Evolutionary conservation across 2,113 vertebrate genomes (phyloP).

Genomic region (Microcebus ravelobensis): DNA sequence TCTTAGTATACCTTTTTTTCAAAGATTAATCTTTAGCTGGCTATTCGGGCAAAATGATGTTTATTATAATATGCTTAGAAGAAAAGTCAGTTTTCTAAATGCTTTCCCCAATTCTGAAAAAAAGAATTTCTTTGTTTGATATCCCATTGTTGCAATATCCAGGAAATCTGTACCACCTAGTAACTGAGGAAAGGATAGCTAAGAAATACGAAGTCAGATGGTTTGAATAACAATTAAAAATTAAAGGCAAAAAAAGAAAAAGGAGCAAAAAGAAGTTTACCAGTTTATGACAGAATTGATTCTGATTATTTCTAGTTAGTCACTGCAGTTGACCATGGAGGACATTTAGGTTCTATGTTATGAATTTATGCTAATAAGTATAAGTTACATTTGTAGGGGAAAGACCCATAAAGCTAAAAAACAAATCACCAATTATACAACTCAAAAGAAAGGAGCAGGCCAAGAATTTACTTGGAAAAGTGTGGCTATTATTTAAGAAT

Average conservation of each 20-base stretch:
- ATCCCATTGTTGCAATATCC: not conserved
- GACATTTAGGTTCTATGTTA: not conserved
- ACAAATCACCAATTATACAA: not conserved
- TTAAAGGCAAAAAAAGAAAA: not conserved
- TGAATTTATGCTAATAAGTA: not conserved
- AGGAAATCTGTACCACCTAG: not conserved
- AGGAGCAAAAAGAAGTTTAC: not conserved
- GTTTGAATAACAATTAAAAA: not conserved
- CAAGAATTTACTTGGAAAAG: not conserved
- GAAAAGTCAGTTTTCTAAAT: not conserved
- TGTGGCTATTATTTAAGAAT: not conserved
- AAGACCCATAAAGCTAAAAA: not conserved
- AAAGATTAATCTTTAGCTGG: not conserved
- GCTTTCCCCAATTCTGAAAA: not conserved
- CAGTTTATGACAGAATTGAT: not conserved
- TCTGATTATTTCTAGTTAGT: conserved; percentile 1
- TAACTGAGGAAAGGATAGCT: not conserved
- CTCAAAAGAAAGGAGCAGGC: not conserved
- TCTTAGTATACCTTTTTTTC: not conserved
- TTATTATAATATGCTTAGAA: not conserved
- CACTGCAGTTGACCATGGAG: not conserved
- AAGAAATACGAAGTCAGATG: not conserved
- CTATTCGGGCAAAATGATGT: not conserved
- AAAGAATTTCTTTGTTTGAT: not conserved
- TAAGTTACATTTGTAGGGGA: not conserved